A percentile compares a stretch with the other conserved stretches of the same genome.
phyloP scores from a whole-genome alignment of 2,888 invertebrate species.

The Calliopum simillimum region DNA sequence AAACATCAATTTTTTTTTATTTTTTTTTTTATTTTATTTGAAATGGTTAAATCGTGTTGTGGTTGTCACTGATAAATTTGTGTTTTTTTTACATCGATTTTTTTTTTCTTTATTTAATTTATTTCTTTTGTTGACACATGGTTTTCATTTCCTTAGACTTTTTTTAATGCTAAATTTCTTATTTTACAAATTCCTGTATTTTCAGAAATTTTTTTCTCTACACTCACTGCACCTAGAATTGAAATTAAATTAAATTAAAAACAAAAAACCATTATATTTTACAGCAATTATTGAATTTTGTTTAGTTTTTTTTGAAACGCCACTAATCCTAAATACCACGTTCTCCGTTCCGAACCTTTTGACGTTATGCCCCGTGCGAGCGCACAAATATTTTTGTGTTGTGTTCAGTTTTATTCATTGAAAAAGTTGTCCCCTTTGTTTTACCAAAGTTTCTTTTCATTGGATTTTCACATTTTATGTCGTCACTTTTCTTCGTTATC shows the following conservation, averaged over 20 bases:
- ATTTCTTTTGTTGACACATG: not conserved
- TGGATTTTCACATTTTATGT: conserved; percentile 27
- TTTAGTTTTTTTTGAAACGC: too few species aligned
- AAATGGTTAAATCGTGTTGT: conserved; percentile 1
- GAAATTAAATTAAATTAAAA: not conserved
- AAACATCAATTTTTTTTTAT: conserved; percentile 7
- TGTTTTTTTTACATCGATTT: conserved; percentile 20
- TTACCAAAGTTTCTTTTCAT: conserved; percentile 12
- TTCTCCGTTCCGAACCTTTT: conserved; percentile 2
- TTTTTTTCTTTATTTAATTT: conserved; percentile 5
- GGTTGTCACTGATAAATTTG: conserved; percentile 10
- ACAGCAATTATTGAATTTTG: too few species aligned
- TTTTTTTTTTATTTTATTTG: not conserved
- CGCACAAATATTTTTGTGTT: not conserved
- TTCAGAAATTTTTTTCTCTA: not conserved
- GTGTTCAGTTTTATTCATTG: conserved; percentile 13
- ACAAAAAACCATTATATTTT: too few species aligned
- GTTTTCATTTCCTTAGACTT: not conserved
- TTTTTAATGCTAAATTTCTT: not conserved
- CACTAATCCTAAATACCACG: not conserved
- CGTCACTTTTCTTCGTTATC: conserved; percentile 30
- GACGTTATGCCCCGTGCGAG: conserved; percentile 3
- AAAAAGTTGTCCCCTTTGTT: conserved; percentile 9
- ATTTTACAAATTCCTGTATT: too few species aligned
- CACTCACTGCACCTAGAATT: not conserved